These are phyloP conservation scores for Hippocampus mohnikei DNA, from an alignment of 2,113 vertebrate species.

Conservation along the genomic window DNA sequence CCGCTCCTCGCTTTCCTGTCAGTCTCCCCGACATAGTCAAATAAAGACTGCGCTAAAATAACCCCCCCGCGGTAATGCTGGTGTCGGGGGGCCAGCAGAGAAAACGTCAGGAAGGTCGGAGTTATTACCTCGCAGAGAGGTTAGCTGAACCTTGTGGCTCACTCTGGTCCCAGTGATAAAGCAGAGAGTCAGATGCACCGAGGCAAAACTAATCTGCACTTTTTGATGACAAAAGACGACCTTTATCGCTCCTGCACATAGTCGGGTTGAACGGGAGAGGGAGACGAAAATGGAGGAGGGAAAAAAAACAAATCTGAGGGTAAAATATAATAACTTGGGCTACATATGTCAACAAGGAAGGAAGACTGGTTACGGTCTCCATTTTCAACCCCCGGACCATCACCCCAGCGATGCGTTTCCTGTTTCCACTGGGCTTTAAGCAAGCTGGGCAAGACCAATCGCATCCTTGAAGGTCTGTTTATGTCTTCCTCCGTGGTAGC, in stretches of 20 bases:
- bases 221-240: constrained; percentile 72
- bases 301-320: constrained; percentile 46
- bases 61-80: constrained; percentile 54
- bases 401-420: constrained; percentile 31
- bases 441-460: constrained; percentile 50
- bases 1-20: constrained; percentile 36
- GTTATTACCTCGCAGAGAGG: constrained; percentile 65
- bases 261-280: constrained; percentile 34
- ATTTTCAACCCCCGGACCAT: constrained; percentile 46
- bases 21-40: constrained; percentile 40
- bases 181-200: constrained; percentile 65
- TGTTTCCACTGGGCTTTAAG: constrained; percentile 52
- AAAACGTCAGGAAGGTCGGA: constrained; percentile 42
- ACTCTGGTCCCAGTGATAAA: constrained; percentile 67
- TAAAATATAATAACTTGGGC: constrained; percentile 59
- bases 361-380: constrained; percentile 44
- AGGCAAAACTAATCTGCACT: constrained; percentile 74
- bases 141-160: constrained; percentile 62
- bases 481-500: constrained; percentile 36
- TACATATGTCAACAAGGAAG: constrained; percentile 65
- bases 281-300: constrained; percentile 44
- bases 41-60: constrained; percentile 57
- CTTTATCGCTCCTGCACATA: constrained; percentile 66
- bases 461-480: constrained; percentile 46
- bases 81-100: constrained; percentile 48